Percentiles rank a stretch among this genome's conserved stretches.
Conservation (phyloP, 2,113 vertebrate genomes). For the Tylochromis polylepis region DNA sequence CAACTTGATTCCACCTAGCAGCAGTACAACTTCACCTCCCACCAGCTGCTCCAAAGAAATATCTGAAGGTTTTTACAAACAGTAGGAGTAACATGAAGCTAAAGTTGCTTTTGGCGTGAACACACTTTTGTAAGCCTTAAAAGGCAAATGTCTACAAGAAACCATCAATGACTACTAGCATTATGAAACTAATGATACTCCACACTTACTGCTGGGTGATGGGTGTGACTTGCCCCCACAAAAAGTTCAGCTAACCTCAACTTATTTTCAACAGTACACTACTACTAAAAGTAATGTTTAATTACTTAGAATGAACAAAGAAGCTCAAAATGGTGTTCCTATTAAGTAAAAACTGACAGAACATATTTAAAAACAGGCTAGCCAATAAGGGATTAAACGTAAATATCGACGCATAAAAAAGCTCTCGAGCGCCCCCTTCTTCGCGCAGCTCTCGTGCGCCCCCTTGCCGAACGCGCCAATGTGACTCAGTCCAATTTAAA, state of each 20-base stretch:
- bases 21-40: not conserved
- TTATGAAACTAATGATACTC: not conserved
- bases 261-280: not conserved
- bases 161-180: not conserved
- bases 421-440: not conserved
- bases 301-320: not conserved
- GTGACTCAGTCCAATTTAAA: not conserved
- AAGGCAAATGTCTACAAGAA: not conserved
- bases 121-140: not conserved
- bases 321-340: not conserved
- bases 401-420: not conserved
- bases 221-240: not conserved
- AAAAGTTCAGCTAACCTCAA: not conserved
- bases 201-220: not conserved
- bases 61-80: not conserved
- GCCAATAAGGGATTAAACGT: not conserved
- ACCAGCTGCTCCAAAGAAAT: not conserved
- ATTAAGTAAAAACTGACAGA: not conserved
- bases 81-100: not conserved
- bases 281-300: not conserved
- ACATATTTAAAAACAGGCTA: not conserved
- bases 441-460: conserved; percentile 35
- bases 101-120: not conserved
- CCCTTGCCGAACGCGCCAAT: not conserved
- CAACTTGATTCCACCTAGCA: not conserved